A percentile compares a stretch with the other conserved stretches of the same genome.
Evolutionary conservation across 1,140 invertebrate species (phyloP).

Genomic region (Camponotus floridanus): DNA sequence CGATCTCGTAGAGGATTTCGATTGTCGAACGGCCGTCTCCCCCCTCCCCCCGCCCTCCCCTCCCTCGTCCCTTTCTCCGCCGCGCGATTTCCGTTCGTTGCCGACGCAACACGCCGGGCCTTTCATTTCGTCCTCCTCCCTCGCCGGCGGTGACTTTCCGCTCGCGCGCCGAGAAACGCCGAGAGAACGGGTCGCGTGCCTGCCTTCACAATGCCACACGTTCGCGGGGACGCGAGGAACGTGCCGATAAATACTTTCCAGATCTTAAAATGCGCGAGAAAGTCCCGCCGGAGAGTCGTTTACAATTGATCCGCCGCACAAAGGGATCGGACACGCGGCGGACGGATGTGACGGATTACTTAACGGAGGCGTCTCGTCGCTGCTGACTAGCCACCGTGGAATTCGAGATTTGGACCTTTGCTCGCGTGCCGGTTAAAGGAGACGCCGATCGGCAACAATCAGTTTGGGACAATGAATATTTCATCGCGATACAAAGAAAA

Average conservation of each 20-base stretch:
- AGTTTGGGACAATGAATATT: neutral
- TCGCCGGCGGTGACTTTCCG: conserved; percentile 39
- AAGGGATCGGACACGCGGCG: conserved; percentile 18
- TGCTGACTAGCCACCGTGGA: conserved; percentile 44
- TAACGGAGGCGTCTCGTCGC: conserved; percentile 45
- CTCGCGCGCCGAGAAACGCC: neutral
- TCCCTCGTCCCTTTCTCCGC: conserved; percentile 49
- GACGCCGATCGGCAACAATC: neutral
- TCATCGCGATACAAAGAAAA: neutral
- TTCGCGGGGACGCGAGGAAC: conserved; percentile 3
- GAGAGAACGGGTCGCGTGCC: conserved; percentile 40
- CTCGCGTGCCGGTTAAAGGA: conserved; percentile 31
- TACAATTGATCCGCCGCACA: neutral
- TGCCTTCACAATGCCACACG: conserved; percentile 37
- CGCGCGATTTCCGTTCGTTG: conserved; percentile 26
- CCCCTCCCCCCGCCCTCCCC: too few relatives aligned
- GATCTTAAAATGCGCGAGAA: conserved; percentile 41
- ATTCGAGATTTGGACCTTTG: conserved; percentile 37
- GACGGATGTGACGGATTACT: conserved; percentile 58
- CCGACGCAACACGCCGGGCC: conserved; percentile 13
- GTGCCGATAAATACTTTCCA: conserved; percentile 55
- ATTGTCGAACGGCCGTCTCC: conserved; percentile 49
- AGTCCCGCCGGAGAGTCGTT: conserved; percentile 13
- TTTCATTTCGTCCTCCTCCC: conserved; percentile 54
- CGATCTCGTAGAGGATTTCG: conserved; percentile 55